phyloP scores from a whole-genome alignment of 2,888 invertebrate species.

The Brachylomia viminalis region DNA sequence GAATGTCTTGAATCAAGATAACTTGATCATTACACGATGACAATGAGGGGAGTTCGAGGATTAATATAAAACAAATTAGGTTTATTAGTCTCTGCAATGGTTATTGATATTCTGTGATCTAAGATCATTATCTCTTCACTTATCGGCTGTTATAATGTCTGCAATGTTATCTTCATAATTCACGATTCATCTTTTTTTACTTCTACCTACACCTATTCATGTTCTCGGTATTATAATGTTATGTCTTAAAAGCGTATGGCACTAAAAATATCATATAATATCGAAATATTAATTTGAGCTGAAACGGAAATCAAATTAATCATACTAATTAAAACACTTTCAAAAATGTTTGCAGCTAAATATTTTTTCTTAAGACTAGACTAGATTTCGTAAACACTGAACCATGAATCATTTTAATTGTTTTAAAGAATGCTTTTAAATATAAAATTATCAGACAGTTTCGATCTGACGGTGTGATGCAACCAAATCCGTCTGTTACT shows the following conservation, averaged over 20 bases:
- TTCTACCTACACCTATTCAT: background rate
- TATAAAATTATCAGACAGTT: slow-evolving; percentile 38
- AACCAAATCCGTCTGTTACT: slow-evolving; percentile 41
- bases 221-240: background rate
- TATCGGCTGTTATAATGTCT: background rate
- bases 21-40: slow-evolving; percentile 25
- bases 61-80: background rate
- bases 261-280: background rate
- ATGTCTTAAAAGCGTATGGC: background rate
- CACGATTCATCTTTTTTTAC: background rate
- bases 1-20: slow-evolving; percentile 15
- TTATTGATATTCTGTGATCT: background rate
- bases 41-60: slow-evolving; percentile 8
- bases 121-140: background rate
- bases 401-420: slow-evolving; percentile 52
- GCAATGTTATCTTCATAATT: background rate
- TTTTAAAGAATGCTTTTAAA: slow-evolving; percentile 39
- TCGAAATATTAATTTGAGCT: background rate
- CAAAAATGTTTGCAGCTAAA: slow-evolving; percentile 1
- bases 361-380: slow-evolving; percentile 12
- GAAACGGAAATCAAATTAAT: background rate
- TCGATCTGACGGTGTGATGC: slow-evolving; percentile 54
- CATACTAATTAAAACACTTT: slow-evolving; percentile 21
- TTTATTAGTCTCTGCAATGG: slow-evolving; percentile 6
- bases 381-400: slow-evolving; percentile 44